Percentiles rank a stretch among this genome's conserved stretches.
These are phyloP conservation scores for Chionis minor DNA, from an alignment of 2,113 vertebrate species.

Conservation along the genomic window DNA sequence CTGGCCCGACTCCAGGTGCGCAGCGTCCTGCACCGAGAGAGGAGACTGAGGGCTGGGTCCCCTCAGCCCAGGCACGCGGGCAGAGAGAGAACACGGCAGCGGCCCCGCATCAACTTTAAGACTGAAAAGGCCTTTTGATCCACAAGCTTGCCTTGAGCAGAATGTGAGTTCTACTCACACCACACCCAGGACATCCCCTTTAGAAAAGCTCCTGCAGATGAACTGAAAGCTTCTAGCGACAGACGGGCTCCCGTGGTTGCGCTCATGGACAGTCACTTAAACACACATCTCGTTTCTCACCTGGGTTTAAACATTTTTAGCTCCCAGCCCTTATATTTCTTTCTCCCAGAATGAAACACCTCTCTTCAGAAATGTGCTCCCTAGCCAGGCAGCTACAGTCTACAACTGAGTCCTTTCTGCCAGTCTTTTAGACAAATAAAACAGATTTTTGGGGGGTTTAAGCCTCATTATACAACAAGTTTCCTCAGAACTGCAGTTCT, in stretches of 20 bases:
- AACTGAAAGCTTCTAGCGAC: not conserved
- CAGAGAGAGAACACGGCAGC: no score
- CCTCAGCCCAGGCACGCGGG: not conserved
- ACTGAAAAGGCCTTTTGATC: not conserved
- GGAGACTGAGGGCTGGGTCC: not conserved
- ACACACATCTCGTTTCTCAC: not conserved
- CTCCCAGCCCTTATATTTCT: not conserved
- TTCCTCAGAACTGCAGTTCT: not conserved
- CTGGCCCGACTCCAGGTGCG: constrained; percentile 88
- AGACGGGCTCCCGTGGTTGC: not conserved
- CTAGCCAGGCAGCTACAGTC: not conserved
- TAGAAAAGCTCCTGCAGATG: not conserved
- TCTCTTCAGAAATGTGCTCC: not conserved
- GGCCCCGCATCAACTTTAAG: not conserved
- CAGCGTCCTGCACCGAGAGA: constrained; percentile 80
- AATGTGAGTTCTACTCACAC: accelerated
- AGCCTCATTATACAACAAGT: not conserved
- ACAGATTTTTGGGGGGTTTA: not conserved
- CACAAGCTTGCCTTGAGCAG: not conserved
- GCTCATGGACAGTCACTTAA: not conserved
- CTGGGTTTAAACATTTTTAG: not conserved
- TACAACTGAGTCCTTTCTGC: not conserved
- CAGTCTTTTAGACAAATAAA: not conserved
- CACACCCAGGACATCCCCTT: not conserved
- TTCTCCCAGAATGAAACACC: not conserved